A percentile compares a stretch with the other conserved stretches of the same genome.
Conservation (phyloP, 2,113 vertebrate species). For the Hippopotamus amphibius region DNA sequence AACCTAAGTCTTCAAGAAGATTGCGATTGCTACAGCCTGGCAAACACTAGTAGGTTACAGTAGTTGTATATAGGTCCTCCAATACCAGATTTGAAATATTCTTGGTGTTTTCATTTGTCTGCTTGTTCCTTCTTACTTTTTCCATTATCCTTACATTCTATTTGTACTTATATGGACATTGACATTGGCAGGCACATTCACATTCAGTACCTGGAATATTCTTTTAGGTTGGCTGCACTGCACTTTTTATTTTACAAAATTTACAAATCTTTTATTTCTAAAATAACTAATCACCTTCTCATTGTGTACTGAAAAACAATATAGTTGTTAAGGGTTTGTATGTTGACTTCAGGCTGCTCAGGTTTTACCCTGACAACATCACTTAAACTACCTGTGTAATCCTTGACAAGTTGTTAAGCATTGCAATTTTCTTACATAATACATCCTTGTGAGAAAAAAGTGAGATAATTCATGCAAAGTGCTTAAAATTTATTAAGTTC, state of each 20-base stretch:
- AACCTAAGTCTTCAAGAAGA: not conserved
- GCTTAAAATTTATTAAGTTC: conserved; percentile 29
- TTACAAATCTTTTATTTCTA: not conserved
- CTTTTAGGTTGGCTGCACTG: not conserved
- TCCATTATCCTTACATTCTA: not conserved
- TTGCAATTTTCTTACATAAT: not conserved
- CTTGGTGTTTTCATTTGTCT: not conserved
- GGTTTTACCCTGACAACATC: not conserved
- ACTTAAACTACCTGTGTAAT: not conserved
- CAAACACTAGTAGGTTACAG: not conserved
- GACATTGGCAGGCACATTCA: not conserved
- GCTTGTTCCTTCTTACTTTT: not conserved
- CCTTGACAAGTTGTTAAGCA: not conserved
- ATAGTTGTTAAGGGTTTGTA: not conserved
- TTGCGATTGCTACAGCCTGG: not conserved
- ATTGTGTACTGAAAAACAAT: not conserved
- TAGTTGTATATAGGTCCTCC: not conserved
- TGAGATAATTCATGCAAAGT: not conserved
- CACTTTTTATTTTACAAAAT: not conserved
- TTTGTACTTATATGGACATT: not conserved
- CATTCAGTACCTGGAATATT: not conserved
- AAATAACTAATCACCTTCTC: not conserved
- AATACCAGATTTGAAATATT: not conserved
- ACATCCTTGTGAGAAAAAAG: not conserved
- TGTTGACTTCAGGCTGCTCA: not conserved